Conservation (phyloP, 2,888 invertebrate species). For the Eueremaeus valkanovi region DNA sequence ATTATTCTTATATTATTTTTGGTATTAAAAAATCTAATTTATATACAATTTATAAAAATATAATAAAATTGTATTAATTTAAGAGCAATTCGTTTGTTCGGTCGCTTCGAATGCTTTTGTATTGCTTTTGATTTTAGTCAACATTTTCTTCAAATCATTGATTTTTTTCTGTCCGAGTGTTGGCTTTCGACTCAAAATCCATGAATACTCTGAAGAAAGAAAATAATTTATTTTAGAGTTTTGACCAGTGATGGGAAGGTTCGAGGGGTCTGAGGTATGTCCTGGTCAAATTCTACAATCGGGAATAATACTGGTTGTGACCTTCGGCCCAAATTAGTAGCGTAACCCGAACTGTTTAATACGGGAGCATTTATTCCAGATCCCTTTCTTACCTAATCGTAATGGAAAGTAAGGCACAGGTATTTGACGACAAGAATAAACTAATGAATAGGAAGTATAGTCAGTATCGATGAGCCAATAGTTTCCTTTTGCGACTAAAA, state of each 20-base stretch:
- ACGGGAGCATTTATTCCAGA: too few species aligned
- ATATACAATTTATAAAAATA: neutral
- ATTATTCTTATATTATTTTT: too few species aligned
- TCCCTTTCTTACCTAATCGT: neutral
- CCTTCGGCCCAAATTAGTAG: too few species aligned
- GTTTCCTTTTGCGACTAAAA: slow-evolving; percentile 25
- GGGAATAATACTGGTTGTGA: too few species aligned
- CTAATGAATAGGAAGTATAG: slow-evolving; percentile 43
- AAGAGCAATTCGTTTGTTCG: neutral
- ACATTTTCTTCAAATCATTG: neutral
- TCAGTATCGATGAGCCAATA: slow-evolving; percentile 45
- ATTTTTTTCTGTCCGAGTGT: neutral
- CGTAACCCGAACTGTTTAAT: too few species aligned
- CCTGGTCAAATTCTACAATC: too few species aligned
- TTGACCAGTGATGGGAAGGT: too few species aligned
- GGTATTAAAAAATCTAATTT: too few species aligned
- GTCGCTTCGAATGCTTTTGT: neutral
- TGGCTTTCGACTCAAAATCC: slow-evolving; percentile 18
- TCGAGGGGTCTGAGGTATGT: too few species aligned
- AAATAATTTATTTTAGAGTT: too few species aligned
- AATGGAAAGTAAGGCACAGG: slow-evolving; percentile 9
- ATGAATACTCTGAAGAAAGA: neutral
- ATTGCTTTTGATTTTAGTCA: neutral
- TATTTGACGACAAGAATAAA: slow-evolving; percentile 42
- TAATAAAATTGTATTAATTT: neutral